Percentiles rank a stretch among this genome's conserved stretches.
Evolutionary conservation across 2,888 invertebrate genomes (phyloP).

Genomic region (Melanophora roralis): DNA sequence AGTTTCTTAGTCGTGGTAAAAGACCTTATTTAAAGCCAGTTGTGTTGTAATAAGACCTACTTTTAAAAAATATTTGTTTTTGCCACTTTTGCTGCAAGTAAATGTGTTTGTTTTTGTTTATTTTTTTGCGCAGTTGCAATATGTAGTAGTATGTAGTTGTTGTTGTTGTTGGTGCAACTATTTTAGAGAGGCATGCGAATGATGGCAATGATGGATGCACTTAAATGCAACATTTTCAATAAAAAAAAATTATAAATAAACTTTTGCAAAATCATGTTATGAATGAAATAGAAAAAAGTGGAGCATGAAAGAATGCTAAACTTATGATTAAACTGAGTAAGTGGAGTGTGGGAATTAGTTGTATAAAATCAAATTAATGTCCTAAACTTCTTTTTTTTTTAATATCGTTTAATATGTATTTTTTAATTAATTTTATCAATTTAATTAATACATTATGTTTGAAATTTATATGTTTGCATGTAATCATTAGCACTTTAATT

Average conservation of each 20-base stretch:
- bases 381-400: too few relatives aligned
- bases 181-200: slow-evolving; percentile 21
- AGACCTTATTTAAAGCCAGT: slow-evolving; percentile 50
- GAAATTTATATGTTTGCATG: too few relatives aligned
- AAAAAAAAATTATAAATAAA: background rate
- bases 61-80: slow-evolving; percentile 20
- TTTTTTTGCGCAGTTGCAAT: slow-evolving; percentile 39
- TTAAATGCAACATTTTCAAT: slow-evolving; percentile 30
- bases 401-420: too few relatives aligned
- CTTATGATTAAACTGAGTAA: too few relatives aligned
- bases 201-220: slow-evolving; percentile 47
- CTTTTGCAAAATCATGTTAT: slow-evolving; percentile 32
- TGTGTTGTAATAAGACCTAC: slow-evolving; percentile 55
- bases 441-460: too few relatives aligned
- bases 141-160: slow-evolving; percentile 18
- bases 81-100: slow-evolving; percentile 8
- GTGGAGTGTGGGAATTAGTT: too few relatives aligned
- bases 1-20: slow-evolving; percentile 2
- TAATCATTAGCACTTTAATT: too few relatives aligned
- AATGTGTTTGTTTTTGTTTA: slow-evolving; percentile 16
- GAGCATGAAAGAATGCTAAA: slow-evolving; percentile 37
- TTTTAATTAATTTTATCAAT: too few relatives aligned
- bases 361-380: too few relatives aligned
- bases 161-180: background rate
- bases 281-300: slow-evolving; percentile 42